These are phyloP conservation scores for Incurvaria masculella DNA, from an alignment of 2,888 invertebrate species.

Conservation along the genomic window DNA sequence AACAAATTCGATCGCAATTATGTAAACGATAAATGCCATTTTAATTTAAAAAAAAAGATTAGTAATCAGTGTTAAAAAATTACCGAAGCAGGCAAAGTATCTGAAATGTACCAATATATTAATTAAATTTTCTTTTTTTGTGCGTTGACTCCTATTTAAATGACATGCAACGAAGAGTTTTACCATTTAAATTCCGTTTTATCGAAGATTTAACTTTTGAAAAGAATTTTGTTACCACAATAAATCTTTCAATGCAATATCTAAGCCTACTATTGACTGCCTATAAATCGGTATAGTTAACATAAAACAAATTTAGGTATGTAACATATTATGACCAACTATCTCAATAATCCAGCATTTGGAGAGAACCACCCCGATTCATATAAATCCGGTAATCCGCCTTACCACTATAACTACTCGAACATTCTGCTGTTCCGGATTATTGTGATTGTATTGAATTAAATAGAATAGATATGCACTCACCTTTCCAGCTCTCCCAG, in stretches of 20 bases:
- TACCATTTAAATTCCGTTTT: too few relatives aligned
- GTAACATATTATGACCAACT: conserved; percentile 3
- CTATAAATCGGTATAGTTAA: not conserved
- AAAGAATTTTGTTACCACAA: not conserved
- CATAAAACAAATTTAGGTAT: not conserved
- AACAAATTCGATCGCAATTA: too few relatives aligned
- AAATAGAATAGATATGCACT: conserved; percentile 17
- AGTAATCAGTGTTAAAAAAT: too few relatives aligned
- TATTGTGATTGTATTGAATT: conserved; percentile 8
- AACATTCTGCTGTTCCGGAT: conserved; percentile 11
- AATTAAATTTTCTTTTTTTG: too few relatives aligned
- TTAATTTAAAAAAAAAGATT: too few relatives aligned
- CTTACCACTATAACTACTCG: conserved; percentile 14
- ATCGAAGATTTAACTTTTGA: too few relatives aligned
- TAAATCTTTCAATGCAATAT: not conserved
- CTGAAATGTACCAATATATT: too few relatives aligned
- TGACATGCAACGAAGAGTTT: too few relatives aligned
- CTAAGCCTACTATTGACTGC: not conserved
- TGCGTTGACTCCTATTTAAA: too few relatives aligned
- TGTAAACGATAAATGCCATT: too few relatives aligned
- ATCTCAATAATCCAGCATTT: conserved; percentile 14
- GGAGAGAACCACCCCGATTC: too few relatives aligned
- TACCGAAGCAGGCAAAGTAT: too few relatives aligned
- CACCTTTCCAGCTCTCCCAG: conserved; percentile 68
- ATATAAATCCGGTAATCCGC: conserved; percentile 10